A percentile compares a stretch with the other conserved stretches of the same genome.
phyloP scores from a whole-genome alignment of 2,888 invertebrate genomes.

The Chaetogeoica ovagalla region DNA sequence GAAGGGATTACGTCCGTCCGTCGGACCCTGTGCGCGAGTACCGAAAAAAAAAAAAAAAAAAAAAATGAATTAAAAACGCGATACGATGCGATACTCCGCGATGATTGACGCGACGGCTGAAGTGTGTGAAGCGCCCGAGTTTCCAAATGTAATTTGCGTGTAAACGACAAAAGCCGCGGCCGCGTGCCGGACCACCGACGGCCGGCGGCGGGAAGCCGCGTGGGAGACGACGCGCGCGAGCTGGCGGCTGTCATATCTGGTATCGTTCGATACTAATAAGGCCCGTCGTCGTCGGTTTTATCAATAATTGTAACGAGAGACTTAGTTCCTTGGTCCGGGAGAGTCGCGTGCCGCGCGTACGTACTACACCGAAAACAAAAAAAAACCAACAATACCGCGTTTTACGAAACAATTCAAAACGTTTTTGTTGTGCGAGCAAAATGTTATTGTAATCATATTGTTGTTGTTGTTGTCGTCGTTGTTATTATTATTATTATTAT shows the following conservation, averaged over 20 bases:
- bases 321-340: neutral
- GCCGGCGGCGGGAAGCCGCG: constrained; percentile 12
- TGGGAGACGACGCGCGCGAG: constrained; percentile 14
- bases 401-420: neutral
- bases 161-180: constrained; percentile 15
- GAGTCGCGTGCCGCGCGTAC: neutral
- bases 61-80: neutral
- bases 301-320: constrained; percentile 11
- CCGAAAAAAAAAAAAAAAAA: too few species aligned
- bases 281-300: neutral
- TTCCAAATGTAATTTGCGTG: constrained; percentile 10
- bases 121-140: neutral
- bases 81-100: neutral
- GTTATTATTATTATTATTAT: neutral
- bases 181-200: constrained; percentile 2
- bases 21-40: too few species aligned
- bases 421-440: neutral
- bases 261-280: constrained; percentile 21
- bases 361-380: neutral
- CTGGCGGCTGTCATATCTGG: constrained; percentile 4
- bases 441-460: constrained; percentile 5
- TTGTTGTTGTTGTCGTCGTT: too few species aligned
- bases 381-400: constrained; percentile 6
- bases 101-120: constrained; percentile 4
- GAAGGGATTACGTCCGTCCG: too few species aligned